Evolutionary conservation across 2,888 invertebrate species (phyloP).

Genomic region (Epinotia demarniana): DNA sequence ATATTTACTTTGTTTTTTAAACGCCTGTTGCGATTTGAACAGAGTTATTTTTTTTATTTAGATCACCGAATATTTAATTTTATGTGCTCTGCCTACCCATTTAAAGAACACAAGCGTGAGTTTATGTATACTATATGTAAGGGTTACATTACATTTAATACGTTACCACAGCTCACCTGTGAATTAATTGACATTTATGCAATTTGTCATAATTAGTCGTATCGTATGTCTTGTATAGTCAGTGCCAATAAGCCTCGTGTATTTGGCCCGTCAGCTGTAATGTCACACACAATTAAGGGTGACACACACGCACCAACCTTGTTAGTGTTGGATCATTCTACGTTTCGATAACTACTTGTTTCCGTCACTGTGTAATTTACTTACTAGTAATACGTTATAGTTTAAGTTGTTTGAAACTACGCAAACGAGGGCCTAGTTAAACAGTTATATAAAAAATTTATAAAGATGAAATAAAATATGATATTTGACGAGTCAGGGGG

Average conservation of each 20-base stretch:
- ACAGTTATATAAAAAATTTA: no score
- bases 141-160: neutral
- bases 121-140: no score
- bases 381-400: neutral
- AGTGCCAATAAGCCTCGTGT: neutral
- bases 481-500: no score
- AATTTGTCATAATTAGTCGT: slow-evolving; percentile 15
- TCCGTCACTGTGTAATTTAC: neutral
- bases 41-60: no score
- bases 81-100: no score
- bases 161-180: neutral
- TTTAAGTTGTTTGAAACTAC: no score
- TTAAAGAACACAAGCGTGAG: no score
- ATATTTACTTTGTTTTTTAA: no score
- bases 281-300: neutral
- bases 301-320: slow-evolving; percentile 1
- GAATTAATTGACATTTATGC: neutral
- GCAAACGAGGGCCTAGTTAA: no score
- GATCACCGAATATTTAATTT: no score
- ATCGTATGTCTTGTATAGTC: slow-evolving; percentile 3
- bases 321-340: neutral
- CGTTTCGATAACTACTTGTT: neutral
- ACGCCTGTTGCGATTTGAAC: no score
- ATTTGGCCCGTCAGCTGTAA: slow-evolving; percentile 11
- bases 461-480: no score